Evolutionary conservation across 2,888 invertebrate genomes (phyloP).

Genomic region (Caenorhabditis sp.): DNA sequence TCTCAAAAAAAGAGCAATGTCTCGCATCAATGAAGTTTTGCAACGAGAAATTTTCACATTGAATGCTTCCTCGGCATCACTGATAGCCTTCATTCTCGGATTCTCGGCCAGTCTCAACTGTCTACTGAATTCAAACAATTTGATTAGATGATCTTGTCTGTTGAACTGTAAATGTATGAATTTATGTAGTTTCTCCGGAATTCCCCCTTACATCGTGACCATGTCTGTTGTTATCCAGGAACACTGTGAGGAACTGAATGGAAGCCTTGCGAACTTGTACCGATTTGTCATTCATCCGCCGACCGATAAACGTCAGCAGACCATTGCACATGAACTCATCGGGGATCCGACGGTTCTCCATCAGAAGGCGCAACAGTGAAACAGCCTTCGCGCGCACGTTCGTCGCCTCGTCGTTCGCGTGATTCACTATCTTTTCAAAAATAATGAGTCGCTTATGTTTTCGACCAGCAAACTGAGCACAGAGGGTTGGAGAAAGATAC

Average conservation of each 20-base stretch:
- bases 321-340: constrained; percentile 27
- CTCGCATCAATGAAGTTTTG: too few species aligned
- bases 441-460: background rate
- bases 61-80: constrained; percentile 2
- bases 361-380: constrained; percentile 84
- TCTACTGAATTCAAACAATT: background rate
- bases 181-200: background rate
- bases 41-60: background rate
- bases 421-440: constrained; percentile 12
- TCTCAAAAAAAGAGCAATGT: background rate
- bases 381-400: constrained; percentile 85
- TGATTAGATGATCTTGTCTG: background rate
- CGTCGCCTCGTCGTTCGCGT: constrained; percentile 39
- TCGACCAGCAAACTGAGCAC: constrained; percentile 1
- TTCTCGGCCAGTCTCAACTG: background rate
- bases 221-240: constrained; percentile 89
- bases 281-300: constrained; percentile 56
- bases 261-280: constrained; percentile 90
- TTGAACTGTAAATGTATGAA: constrained; percentile 25
- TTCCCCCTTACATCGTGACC: constrained; percentile 65
- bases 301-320: constrained; percentile 46
- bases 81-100: background rate
- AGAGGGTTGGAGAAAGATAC: background rate
- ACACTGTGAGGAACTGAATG: constrained; percentile 85
- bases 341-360: constrained; percentile 50